Conservation (phyloP, 2,113 vertebrate genomes). For the Sterna hirundo region DNA sequence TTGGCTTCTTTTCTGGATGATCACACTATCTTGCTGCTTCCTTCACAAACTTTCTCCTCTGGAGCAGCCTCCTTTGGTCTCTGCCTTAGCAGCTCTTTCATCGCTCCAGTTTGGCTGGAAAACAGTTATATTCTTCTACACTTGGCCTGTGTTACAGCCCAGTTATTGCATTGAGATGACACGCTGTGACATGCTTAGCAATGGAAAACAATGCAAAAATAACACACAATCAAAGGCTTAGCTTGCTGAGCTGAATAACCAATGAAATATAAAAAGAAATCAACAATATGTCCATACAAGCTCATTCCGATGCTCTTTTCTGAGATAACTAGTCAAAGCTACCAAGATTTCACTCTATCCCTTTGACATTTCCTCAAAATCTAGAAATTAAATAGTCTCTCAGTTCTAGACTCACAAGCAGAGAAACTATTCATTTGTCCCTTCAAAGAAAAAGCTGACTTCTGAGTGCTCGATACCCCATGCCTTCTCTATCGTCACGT, state of each 20-base stretch:
- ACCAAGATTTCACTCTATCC: not conserved
- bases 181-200: not conserved
- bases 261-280: not conserved
- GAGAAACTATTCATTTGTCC: not conserved
- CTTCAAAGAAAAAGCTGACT: not conserved
- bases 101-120: not conserved
- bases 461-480: rapidly evolving
- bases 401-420: not conserved
- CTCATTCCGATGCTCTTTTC: not conserved
- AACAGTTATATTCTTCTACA: not conserved
- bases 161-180: not conserved
- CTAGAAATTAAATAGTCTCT: not conserved
- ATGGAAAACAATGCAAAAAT: not conserved
- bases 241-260: not conserved
- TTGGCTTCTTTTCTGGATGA: not conserved
- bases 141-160: not conserved
- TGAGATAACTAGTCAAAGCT: not conserved
- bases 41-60: not conserved
- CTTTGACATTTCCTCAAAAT: not conserved
- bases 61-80: not conserved
- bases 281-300: not conserved
- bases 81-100: not conserved
- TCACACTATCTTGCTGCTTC: not conserved
- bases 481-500: not conserved
- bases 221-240: not conserved